Conservation (phyloP, 2,888 invertebrate species). For the Galerucella calmariensis region DNA sequence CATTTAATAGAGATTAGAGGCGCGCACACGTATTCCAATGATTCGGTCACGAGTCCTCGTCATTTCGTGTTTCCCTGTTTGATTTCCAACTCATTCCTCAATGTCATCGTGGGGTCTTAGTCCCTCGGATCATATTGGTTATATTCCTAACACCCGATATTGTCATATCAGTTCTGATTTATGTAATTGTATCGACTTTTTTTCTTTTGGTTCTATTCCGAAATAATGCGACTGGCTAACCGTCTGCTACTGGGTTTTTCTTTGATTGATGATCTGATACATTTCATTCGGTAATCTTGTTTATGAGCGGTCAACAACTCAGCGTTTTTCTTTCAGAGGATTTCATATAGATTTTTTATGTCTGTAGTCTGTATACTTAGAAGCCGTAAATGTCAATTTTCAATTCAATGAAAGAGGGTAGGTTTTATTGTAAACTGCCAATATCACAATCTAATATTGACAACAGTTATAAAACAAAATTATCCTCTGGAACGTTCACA, state of each 20-base stretch:
- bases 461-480: too few species aligned
- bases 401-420: too few species aligned
- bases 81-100: slow-evolving; percentile 51
- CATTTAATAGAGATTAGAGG: slow-evolving; percentile 50
- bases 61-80: slow-evolving; percentile 44
- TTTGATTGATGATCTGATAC: slow-evolving; percentile 56
- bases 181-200: slow-evolving; percentile 64
- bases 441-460: too few species aligned
- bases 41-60: slow-evolving; percentile 55
- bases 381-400: too few species aligned
- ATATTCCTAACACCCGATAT: slow-evolving; percentile 62
- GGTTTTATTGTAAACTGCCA: too few species aligned
- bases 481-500: too few species aligned
- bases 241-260: slow-evolving; percentile 47
- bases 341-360: not conserved
- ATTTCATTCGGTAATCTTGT: slow-evolving; percentile 47
- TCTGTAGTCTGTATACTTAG: not conserved
- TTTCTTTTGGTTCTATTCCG: slow-evolving; percentile 45
- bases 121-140: slow-evolving; percentile 61
- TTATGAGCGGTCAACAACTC: slow-evolving; percentile 55
- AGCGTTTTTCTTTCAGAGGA: slow-evolving; percentile 30
- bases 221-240: slow-evolving; percentile 37
- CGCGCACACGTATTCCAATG: slow-evolving; percentile 52
- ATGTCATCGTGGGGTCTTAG: slow-evolving; percentile 52
- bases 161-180: slow-evolving; percentile 63